These are phyloP conservation scores for Periophthalmus magnuspinnatus DNA, from an alignment of 2,797 vertebrate species.

Conservation along the genomic window DNA sequence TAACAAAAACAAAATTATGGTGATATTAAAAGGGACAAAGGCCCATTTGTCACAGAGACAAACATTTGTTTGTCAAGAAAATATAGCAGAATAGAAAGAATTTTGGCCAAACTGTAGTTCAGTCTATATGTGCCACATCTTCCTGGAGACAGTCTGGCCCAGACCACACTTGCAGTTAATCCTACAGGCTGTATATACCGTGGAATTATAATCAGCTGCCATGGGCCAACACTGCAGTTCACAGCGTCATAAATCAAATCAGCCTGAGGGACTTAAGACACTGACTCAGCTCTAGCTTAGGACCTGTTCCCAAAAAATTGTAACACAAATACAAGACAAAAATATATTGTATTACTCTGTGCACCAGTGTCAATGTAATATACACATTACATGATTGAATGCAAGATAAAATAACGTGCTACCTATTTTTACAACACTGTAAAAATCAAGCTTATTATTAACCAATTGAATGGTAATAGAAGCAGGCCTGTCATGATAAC, in stretches of 20 bases:
- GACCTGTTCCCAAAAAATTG: background rate
- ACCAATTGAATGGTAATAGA: too few relatives aligned
- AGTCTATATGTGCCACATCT: conserved; percentile 19
- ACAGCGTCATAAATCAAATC: conserved; percentile 38
- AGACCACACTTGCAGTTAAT: conserved; percentile 33
- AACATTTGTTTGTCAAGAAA: too few relatives aligned
- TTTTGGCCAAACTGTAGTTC: background rate
- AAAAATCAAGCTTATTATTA: too few relatives aligned
- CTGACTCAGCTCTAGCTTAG: conserved; percentile 31
- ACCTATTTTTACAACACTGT: background rate
- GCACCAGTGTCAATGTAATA: background rate
- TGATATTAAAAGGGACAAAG: too few relatives aligned
- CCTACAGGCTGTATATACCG: conserved; percentile 42
- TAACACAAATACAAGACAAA: background rate
- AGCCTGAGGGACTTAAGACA: conserved; percentile 24
- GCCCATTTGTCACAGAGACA: too few relatives aligned
- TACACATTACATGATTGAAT: background rate
- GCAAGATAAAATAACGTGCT: background rate
- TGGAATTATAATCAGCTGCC: conserved; percentile 54
- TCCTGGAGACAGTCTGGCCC: conserved; percentile 34
- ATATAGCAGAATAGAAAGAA: background rate
- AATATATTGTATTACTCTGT: background rate
- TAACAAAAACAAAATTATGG: too few relatives aligned
- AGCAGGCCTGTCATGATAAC: too few relatives aligned
- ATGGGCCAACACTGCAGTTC: conserved; percentile 27